Evolutionary conservation across 2,888 invertebrate species (phyloP).

Genomic region (Erpobdella octoculata): DNA sequence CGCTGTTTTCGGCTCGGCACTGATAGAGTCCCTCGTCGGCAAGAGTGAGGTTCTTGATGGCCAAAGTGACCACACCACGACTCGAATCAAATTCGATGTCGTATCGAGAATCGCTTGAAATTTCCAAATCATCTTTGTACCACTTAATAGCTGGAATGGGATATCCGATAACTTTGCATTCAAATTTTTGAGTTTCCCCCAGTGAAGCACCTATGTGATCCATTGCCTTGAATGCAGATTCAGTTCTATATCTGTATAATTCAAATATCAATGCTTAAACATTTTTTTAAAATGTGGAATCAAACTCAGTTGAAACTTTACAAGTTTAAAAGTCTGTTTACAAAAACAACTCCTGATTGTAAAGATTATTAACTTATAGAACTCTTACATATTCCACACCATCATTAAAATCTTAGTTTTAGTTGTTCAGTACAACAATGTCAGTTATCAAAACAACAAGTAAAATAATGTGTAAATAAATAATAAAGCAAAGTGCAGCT

Average conservation of each 20-base stretch:
- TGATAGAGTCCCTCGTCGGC: conserved; percentile 49
- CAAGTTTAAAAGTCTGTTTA: too few relatives aligned
- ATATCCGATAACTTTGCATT: conserved; percentile 48
- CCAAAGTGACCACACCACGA: conserved; percentile 45
- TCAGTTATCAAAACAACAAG: too few relatives aligned
- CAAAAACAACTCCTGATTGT: too few relatives aligned
- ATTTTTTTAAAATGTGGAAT: not conserved
- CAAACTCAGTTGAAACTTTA: too few relatives aligned
- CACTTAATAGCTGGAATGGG: conserved; percentile 49
- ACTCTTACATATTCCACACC: too few relatives aligned
- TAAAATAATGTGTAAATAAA: too few relatives aligned
- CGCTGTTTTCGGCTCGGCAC: conserved; percentile 50
- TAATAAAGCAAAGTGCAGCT: too few relatives aligned
- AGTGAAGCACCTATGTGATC: conserved; percentile 31
- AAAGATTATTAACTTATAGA: too few relatives aligned
- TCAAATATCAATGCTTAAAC: not conserved
- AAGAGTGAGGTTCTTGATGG: conserved; percentile 43
- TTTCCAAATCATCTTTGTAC: conserved; percentile 50
- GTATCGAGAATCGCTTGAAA: conserved; percentile 44
- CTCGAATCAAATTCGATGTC: conserved; percentile 39
- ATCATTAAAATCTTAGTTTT: too few relatives aligned
- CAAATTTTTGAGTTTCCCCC: conserved; percentile 48
- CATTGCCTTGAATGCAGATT: conserved; percentile 7
- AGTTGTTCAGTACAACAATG: too few relatives aligned
- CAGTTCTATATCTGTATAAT: not conserved